Conservation (phyloP, 2,797 vertebrate genomes). For the Notoglanidium macrostoma region DNA sequence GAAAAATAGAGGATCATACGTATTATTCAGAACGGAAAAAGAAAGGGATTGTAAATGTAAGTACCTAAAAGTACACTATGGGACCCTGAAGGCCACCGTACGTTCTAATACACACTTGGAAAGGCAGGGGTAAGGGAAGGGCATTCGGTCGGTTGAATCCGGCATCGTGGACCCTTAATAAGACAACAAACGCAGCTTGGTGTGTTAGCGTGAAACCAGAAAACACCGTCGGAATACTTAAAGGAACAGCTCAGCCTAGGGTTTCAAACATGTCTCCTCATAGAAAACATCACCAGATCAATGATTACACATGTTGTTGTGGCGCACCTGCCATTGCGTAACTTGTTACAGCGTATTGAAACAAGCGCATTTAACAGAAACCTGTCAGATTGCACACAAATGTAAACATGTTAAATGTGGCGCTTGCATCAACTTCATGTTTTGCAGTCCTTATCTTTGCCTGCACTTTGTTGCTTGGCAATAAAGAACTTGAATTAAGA, state of each 20-base stretch:
- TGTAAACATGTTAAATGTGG: not conserved
- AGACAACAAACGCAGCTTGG: no score
- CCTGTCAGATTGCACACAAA: not conserved
- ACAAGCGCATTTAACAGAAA: not conserved
- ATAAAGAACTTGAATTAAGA: not conserved
- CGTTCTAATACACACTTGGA: no score
- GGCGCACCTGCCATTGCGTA: not conserved
- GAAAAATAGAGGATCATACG: no score
- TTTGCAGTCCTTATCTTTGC: not conserved
- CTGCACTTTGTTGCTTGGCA: not conserved
- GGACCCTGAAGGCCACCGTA: no score
- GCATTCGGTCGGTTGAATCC: no score
- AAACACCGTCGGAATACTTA: no score
- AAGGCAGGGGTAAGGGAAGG: no score
- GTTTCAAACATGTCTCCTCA: not conserved
- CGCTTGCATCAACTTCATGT: not conserved
- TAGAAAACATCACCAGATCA: not conserved
- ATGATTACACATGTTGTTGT: not conserved
- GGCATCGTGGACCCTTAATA: no score
- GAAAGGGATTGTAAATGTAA: no score
- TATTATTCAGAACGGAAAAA: no score
- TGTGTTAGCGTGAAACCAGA: not conserved
- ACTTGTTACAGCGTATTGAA: not conserved
- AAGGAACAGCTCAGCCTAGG: no score
- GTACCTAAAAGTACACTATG: no score